Evolutionary conservation across 2,888 invertebrate species (phyloP), one percentile per base, ranked within the genome.

Genomic region (Lasiommata megera): DNA sequence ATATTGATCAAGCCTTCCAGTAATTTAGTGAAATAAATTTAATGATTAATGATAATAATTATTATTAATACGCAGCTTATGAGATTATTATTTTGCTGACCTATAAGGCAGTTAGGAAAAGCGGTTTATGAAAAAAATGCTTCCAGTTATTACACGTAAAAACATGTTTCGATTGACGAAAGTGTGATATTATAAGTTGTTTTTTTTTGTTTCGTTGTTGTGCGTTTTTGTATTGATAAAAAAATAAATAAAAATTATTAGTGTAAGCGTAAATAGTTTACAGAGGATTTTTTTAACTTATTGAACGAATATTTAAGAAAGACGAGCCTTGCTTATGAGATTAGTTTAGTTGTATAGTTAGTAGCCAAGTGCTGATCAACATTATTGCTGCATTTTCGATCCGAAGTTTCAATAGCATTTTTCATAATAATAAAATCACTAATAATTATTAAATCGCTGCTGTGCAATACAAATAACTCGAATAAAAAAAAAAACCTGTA

Each of bases 151-250:
- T 77, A 77, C 77, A 75, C 80, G 84, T 46, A 80, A 78, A 80
- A 75, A 76, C 68, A 58, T 23, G 74, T 75, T 76, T 68, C 71
- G 64, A 79, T 82, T 83, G 86, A 85, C 82, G 80, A 82, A 82
- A 84, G 88, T 89, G 89, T 89, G 89, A 89, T 90, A 88, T 80
- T 80, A 80, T 86, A 81, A 84, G 80, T 88, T 88, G 84, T 88
- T 89, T 87, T 87, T 88, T 89, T 87, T 87, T 82, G 83, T 88
- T 90, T 88, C 81, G 73, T 88, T 89, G 87, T 88, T 88, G 88
- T 87, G 88, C 86, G 88, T 88, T 87, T n/a, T 87, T 88, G 83
- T 82, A 86, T 82, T 83, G 77, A 82, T 79, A 78, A 77, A 64
- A 60, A 73, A 67, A 28, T 6, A 28, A 3, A 31, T 31, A n/a